Base-by-base conservation (phyloP, 2,113 vertebrate species). In the Leucopsar rothschildi region DNA sequence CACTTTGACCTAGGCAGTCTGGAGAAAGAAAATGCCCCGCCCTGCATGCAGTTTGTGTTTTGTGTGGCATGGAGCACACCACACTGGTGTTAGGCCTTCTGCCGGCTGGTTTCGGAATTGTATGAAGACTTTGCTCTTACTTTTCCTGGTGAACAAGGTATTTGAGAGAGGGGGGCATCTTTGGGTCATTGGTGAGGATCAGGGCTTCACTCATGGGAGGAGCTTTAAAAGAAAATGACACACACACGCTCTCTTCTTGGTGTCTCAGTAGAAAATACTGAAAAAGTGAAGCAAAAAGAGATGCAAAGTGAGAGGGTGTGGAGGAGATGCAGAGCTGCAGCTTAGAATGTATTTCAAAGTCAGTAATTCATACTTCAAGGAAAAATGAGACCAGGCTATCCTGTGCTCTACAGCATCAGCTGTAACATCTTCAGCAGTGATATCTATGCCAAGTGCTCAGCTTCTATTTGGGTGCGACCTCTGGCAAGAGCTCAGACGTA, bases 41-140 rank as follows among this genome's bases (percentile, higher is more conserved):
- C 15, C 50, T 37, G 25, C 0, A 0, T 25, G 61, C 28, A 31
- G 47, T n/a, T 65, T 44, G 31, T 82, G 82, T 22, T 78, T 19
- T 65, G 29, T 27, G 25, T 37, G 55, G 18, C 5, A 2, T 3
- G 68, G 31, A 53, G 59, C 28, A 12, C 39, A 20, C 47, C 37
- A 9, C 1, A 1, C 24, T 6, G 31, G n/a, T 53, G 42, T 45
- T 31, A 3, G 23, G 47, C 12, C 15, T 59, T 47, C 42, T 88
- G 37, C 19, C 59, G 44, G 10, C 64, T 81, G 69, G 6, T 25
- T 84, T 78, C 28, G 21, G 73, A 45, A 6, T 7, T 16, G 11
- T 16, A 11, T 20, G 35, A 47, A 59, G 56, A 16, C 0, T 0
- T 27, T 64, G 28, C 24, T 81, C 37, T 75, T 59, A 9, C 29